These are phyloP conservation scores for Glaucidium brasilianum DNA, from an alignment of 2,113 vertebrate genomes.

Conservation along the genomic window DNA sequence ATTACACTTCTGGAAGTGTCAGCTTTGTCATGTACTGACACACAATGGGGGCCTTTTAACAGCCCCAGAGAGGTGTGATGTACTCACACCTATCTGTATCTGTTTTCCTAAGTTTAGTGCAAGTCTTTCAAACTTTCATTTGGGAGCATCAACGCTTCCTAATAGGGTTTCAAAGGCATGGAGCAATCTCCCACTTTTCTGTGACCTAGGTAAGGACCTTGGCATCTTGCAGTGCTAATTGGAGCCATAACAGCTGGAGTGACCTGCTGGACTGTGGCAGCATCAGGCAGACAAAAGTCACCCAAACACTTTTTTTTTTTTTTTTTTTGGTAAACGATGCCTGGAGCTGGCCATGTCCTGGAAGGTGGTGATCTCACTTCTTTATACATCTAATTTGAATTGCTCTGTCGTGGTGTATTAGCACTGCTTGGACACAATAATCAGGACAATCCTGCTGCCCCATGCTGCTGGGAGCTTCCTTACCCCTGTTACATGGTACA, in stretches of 20 bases:
- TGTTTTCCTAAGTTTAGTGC: neutral
- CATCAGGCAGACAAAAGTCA: neutral
- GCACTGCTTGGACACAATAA: neutral
- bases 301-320: neutral
- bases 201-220: neutral
- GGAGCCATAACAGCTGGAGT: neutral
- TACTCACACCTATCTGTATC: neutral
- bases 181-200: neutral
- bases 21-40: neutral
- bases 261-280: neutral
- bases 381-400: neutral
- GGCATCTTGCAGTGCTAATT: neutral
- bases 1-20: neutral
- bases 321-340: neutral
- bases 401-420: neutral
- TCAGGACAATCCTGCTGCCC: neutral
- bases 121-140: slow-evolving; percentile 30
- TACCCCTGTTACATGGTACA: neutral
- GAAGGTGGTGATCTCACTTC: neutral
- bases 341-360: neutral
- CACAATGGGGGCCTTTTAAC: neutral
- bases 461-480: neutral
- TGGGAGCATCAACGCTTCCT: neutral
- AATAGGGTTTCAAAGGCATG: slow-evolving; percentile 25
- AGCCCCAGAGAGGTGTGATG: neutral